Evolutionary conservation across 2,113 vertebrate genomes (phyloP).

Genomic region (Probosciger aterrimus): DNA sequence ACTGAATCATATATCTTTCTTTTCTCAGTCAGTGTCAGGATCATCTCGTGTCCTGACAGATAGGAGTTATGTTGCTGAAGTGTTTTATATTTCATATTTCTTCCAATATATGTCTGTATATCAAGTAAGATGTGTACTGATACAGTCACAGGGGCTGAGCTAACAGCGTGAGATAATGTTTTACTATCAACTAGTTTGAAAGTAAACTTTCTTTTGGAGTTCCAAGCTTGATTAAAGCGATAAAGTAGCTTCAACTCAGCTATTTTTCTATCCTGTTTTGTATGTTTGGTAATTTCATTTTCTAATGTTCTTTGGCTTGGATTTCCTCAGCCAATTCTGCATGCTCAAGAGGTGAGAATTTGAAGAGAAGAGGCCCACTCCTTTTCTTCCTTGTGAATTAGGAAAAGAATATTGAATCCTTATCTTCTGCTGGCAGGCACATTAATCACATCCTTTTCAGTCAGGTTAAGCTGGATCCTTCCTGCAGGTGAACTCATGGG

Average conservation of each 20-base stretch:
- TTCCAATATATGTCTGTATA: not conserved
- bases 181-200: not conserved
- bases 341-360: not conserved
- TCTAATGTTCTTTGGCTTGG: not conserved
- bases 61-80: not conserved
- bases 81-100: not conserved
- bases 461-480: not conserved
- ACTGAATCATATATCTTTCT: not conserved
- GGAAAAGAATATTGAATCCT: not conserved
- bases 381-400: not conserved
- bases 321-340: not conserved
- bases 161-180: not conserved
- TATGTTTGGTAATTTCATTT: not conserved
- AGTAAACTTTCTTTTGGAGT: not conserved
- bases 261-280: accelerated
- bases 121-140: not conserved
- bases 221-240: not conserved
- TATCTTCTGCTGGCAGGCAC: conserved; percentile 12
- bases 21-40: not conserved
- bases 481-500: not conserved
- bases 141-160: not conserved
- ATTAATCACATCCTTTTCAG: not conserved
- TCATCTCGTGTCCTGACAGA: not conserved
- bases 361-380: not conserved
- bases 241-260: not conserved